These are phyloP conservation scores for Pterocles burchelli DNA, from an alignment of 2,113 vertebrate species.

Conservation along the genomic window DNA sequence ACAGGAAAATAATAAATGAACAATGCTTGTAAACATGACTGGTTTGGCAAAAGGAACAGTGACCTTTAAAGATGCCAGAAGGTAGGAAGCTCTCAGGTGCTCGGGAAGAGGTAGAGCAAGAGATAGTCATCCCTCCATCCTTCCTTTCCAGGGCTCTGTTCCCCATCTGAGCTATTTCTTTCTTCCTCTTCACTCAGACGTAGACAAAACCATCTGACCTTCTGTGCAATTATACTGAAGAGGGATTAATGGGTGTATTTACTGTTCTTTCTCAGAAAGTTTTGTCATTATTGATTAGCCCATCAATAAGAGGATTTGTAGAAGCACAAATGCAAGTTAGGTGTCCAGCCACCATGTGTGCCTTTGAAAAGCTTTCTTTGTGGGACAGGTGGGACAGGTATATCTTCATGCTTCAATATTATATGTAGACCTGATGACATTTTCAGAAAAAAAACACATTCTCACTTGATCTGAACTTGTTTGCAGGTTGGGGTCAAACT, in stretches of 20 bases:
- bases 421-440: neutral
- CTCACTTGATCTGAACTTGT: neutral
- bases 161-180: neutral
- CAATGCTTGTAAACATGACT: neutral
- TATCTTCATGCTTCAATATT: neutral
- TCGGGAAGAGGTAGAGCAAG: neutral
- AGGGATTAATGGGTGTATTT: conserved; percentile 24
- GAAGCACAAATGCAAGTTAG: neutral
- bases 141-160: neutral
- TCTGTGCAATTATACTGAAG: neutral
- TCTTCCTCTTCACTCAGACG: neutral
- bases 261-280: conserved; percentile 19
- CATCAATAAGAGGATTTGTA: neutral
- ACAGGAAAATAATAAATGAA: neutral
- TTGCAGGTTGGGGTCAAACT: neutral
- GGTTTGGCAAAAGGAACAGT: neutral
- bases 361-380: neutral
- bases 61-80: neutral
- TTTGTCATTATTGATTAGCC: conserved; percentile 15
- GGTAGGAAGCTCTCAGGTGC: neutral
- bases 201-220: conserved; percentile 10
- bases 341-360: neutral
- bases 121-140: neutral
- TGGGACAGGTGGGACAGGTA: neutral
- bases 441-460: neutral